Conservation (phyloP, 2,113 vertebrate genomes). For the Aptenodytes patagonicus region DNA sequence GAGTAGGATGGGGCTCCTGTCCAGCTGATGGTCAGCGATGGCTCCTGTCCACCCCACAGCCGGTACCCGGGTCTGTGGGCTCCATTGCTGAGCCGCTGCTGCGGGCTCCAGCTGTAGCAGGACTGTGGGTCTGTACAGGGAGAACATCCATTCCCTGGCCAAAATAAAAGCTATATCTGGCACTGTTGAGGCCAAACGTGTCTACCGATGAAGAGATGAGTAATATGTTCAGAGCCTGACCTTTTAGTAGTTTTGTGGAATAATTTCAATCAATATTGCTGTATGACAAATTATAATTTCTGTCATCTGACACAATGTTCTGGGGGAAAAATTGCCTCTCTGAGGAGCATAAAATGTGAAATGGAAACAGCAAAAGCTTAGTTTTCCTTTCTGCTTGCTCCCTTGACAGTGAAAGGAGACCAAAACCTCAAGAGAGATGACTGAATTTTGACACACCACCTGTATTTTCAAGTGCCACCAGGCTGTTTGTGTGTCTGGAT, state of each 20-base stretch:
- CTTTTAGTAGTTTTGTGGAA: constrained; percentile 5
- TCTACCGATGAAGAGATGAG: neutral
- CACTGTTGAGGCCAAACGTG: neutral
- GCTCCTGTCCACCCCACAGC: neutral
- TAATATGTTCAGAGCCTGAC: neutral
- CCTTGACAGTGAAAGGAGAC: neutral
- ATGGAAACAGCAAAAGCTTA: neutral
- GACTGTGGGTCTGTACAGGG: neutral
- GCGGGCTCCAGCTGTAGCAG: neutral
- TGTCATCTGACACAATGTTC: neutral
- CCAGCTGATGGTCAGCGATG: neutral
- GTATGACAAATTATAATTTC: constrained; percentile 2
- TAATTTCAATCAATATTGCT: constrained; percentile 22
- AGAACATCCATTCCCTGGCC: neutral
- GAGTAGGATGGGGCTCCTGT: neutral
- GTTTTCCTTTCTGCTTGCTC: neutral
- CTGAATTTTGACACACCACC: neutral
- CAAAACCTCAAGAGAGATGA: neutral
- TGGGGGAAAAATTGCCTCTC: neutral
- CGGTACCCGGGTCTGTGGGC: neutral
- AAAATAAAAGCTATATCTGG: neutral
- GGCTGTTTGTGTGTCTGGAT: neutral
- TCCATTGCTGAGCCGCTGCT: neutral
- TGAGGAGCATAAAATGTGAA: neutral
- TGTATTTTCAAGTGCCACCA: neutral